Percentiles rank a stretch among this genome's conserved stretches.
Conservation (phyloP, 2,888 invertebrate species). For the Tridacna crocea region DNA sequence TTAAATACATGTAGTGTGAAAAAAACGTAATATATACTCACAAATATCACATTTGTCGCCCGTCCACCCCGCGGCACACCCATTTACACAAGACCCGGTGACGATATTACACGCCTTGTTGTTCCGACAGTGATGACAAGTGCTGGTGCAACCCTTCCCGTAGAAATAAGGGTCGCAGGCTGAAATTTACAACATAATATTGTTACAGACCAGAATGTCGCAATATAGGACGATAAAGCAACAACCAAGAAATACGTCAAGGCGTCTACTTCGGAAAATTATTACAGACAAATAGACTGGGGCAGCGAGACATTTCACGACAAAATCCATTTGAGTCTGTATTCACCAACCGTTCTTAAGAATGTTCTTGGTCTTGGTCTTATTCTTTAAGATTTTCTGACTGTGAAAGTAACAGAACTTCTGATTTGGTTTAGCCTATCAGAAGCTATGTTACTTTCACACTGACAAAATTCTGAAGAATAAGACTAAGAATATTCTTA, state of each 20-base stretch:
- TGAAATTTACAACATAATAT: conserved; percentile 23
- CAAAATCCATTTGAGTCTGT: too few relatives aligned
- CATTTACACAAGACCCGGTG: conserved; percentile 65
- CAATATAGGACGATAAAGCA: neutral
- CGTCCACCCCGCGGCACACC: conserved; percentile 67
- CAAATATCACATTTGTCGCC: conserved; percentile 66
- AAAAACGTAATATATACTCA: too few relatives aligned
- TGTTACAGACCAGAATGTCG: neutral
- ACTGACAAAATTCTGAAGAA: too few relatives aligned
- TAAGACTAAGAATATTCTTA: too few relatives aligned
- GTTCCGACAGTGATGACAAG: conserved; percentile 63
- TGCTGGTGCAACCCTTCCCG: conserved; percentile 61
- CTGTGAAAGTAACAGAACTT: too few relatives aligned
- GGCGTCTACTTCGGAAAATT: neutral
- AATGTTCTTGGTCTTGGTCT: too few relatives aligned
- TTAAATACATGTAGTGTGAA: too few relatives aligned
- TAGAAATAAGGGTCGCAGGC: conserved; percentile 66
- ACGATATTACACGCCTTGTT: conserved; percentile 65
- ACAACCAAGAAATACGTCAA: neutral
- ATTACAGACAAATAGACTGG: neutral
- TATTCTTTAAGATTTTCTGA: too few relatives aligned
- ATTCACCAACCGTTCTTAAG: too few relatives aligned
- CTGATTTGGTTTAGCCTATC: too few relatives aligned
- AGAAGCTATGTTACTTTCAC: too few relatives aligned
- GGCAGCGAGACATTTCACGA: too few relatives aligned